These are phyloP conservation scores for Teleopsis dalmanni DNA, from an alignment of 1,140 invertebrate species.

Conservation along the genomic window DNA sequence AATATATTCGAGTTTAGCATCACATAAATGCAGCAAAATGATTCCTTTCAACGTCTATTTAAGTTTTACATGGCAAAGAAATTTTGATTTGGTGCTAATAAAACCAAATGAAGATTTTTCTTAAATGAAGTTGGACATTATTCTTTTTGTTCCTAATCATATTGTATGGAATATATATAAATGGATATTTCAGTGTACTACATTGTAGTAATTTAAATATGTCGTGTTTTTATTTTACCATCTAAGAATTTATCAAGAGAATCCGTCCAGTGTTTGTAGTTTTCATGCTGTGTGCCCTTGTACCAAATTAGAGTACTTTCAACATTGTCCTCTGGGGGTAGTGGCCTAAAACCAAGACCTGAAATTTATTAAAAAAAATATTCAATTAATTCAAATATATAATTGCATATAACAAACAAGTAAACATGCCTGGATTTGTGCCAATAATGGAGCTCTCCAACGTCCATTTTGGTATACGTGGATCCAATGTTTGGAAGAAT, in stretches of 20 bases:
- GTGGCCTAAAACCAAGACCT: conserved; percentile 85
- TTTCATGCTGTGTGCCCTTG: conserved; percentile 63
- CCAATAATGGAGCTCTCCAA: conserved; percentile 77
- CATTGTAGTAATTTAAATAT: too few relatives aligned
- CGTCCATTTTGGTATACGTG: conserved; percentile 76
- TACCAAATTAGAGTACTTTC: conserved; percentile 93
- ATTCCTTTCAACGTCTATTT: too few relatives aligned
- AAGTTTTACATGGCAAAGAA: too few relatives aligned
- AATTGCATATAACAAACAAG: neutral
- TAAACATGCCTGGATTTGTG: conserved; percentile 71
- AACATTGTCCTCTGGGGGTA: conserved; percentile 72
- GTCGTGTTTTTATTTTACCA: too few relatives aligned
- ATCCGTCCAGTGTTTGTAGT: conserved; percentile 69
- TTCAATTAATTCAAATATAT: neutral
- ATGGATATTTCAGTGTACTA: too few relatives aligned
- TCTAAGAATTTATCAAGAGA: conserved; percentile 65
- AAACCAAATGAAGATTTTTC: too few relatives aligned
- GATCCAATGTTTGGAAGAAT: conserved; percentile 85
- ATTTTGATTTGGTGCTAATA: too few relatives aligned
- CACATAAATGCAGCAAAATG: too few relatives aligned
- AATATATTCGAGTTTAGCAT: too few relatives aligned
- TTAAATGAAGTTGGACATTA: too few relatives aligned
- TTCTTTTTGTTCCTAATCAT: too few relatives aligned
- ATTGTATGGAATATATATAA: too few relatives aligned
- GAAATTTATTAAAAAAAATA: conserved; percentile 16